A percentile compares a stretch with the other conserved stretches of the same genome.
These are phyloP conservation scores for Phylloscopus trochilus DNA, from an alignment of 2,113 vertebrate species.

Conservation along the genomic window DNA sequence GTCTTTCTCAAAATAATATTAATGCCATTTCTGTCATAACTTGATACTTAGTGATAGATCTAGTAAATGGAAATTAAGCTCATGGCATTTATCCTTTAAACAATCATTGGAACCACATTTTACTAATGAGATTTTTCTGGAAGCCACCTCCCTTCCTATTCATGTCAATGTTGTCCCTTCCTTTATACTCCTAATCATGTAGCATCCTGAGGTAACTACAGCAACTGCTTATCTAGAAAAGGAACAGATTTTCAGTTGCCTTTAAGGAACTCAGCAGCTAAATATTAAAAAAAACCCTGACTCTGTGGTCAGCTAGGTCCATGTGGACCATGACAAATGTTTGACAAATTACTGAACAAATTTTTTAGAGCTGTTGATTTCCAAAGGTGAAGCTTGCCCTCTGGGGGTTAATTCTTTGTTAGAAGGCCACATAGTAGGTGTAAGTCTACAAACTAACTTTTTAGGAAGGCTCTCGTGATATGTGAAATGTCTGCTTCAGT, in stretches of 20 bases:
- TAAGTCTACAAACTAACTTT: not conserved
- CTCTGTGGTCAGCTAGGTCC: not conserved
- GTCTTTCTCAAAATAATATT: not conserved
- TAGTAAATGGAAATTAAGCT: not conserved
- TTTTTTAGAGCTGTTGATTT: not conserved
- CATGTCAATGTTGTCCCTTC: not conserved
- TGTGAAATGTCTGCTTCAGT: not conserved
- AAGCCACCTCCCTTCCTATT: constrained; percentile 38
- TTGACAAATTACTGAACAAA: not conserved
- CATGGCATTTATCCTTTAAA: not conserved
- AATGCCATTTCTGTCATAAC: not conserved
- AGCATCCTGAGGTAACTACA: not conserved
- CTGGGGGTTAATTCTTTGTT: not conserved
- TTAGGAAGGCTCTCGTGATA: not conserved
- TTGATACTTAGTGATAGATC: not conserved
- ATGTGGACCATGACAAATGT: not conserved
- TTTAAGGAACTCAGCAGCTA: not conserved
- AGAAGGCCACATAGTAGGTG: not conserved
- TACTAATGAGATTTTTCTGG: constrained; percentile 5
- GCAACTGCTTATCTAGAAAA: not conserved
- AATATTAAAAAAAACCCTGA: not conserved
- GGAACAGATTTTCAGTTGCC: not conserved
- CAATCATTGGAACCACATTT: constrained; percentile 24
- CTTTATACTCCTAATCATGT: not conserved
- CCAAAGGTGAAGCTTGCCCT: not conserved